These are phyloP conservation scores for Peromyscus melanophrys DNA, from an alignment of 2,797 vertebrate species.

Conservation along the genomic window DNA sequence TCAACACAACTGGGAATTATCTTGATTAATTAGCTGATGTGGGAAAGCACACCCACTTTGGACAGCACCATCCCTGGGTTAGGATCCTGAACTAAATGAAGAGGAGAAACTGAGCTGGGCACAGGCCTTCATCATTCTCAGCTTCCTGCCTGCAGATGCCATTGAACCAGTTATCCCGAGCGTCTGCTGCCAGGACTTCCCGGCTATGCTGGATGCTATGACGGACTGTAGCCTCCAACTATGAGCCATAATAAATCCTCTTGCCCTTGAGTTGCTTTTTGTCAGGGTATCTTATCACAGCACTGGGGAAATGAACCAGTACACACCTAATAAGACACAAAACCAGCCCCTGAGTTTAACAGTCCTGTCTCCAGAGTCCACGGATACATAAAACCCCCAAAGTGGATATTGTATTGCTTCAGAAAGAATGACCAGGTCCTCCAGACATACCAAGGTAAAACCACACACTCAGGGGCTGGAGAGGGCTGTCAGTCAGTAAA, in stretches of 20 bases:
- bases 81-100: neutral
- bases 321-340: neutral
- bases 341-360: neutral
- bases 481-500: neutral
- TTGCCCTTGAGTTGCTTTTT: neutral
- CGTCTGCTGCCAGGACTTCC: neutral
- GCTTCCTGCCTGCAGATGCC: neutral
- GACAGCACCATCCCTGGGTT: neutral
- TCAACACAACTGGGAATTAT: neutral
- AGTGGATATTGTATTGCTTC: neutral
- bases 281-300: neutral
- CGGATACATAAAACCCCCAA: neutral
- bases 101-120: neutral
- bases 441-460: neutral
- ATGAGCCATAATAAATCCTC: neutral
- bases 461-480: neutral
- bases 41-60: neutral
- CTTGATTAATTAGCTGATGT: neutral
- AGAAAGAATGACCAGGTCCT: conserved; percentile 49
- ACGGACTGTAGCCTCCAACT: neutral
- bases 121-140: neutral
- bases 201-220: too few relatives aligned
- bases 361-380: conserved; percentile 6
- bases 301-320: neutral
- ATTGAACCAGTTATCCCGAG: neutral